Base-by-base conservation (phyloP, 2,888 invertebrate species). In the Drepanosiphum platanoidis region DNA sequence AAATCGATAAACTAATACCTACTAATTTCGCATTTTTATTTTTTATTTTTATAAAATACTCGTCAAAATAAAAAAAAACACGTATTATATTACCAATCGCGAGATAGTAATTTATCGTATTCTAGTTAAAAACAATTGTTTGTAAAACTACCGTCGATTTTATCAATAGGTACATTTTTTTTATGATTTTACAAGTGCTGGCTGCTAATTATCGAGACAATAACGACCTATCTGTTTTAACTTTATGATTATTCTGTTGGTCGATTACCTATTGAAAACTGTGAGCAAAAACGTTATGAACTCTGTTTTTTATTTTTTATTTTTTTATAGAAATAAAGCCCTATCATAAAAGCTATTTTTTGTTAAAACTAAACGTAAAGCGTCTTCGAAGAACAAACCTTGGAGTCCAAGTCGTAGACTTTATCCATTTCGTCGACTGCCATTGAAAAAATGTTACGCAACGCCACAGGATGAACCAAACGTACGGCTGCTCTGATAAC, bases 351-450 rank as follows among this genome's bases (percentile, higher is more conserved):
- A 18, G 3, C 22, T 52, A 52, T 22, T 18, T n/a, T 18, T 22
- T 52, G 4, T 22, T 5, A 52, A 22, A 52, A 52, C 42, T 42
- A 42, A 42, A 42, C 22, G 5, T 18, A 34, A 22, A 22, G 66
- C 27, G 27, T 39, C 15, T 79, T 34, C 30, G 27, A 52, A 46
- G 27, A 74, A 77, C 78, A 90, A 71, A 92, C 90, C 9, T 92
- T 91, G 84, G 90, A 90, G 88, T 97, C 94, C 61, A 95, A 90
- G 66, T 92, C 91, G 68, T 89, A 91, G 0, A 98, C 95, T 46
- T 89, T 90, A n/a, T 92, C 92, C 94, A 97, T 94, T 91, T 97
- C 97, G 89, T 95, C 93, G 87, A 92, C 92, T 0, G 94, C 95
- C 89, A 96, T 90, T 88, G 91, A 92, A 86, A 95, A 91, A 0